Percentiles rank a stretch among this genome's conserved stretches.
Evolutionary conservation across 64 coral and sea anemone species (phyloP).

Genomic region (Montipora capricornis): DNA sequence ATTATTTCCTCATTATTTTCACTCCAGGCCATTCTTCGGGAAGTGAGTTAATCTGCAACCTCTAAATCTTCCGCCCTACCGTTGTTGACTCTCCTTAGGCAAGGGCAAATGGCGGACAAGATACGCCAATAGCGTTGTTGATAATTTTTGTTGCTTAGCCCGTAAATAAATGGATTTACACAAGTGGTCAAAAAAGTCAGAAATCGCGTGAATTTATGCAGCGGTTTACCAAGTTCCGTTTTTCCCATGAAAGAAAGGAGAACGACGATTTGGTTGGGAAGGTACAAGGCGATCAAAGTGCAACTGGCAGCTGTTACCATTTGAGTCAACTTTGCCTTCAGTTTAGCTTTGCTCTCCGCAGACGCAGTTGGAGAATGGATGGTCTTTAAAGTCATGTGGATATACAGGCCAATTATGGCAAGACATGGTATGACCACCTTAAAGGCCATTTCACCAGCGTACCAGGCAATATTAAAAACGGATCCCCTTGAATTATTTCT

Average conservation of each 20-base stretch:
- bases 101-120: not conserved
- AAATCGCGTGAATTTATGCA: constrained; percentile 20
- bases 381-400: too few species aligned
- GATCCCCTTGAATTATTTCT: too few species aligned
- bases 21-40: too few species aligned
- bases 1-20: too few species aligned
- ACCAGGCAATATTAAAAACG: not conserved
- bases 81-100: not conserved
- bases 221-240: not conserved
- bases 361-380: too few species aligned
- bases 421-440: not conserved
- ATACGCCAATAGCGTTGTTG: not conserved
- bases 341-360: not conserved
- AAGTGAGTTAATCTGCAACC: too few species aligned
- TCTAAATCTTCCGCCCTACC: not conserved
- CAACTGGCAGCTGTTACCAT: constrained; percentile 38
- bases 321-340: constrained; percentile 1
- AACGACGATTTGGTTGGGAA: constrained; percentile 19
- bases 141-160: constrained; percentile 60
- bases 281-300: not conserved
- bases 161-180: constrained; percentile 59
- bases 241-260: not conserved
- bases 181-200: not conserved
- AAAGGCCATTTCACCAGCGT: too few species aligned
- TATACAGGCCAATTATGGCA: too few species aligned